Conservation (phyloP, 2,888 invertebrate species). For the Aelia acuminata region DNA sequence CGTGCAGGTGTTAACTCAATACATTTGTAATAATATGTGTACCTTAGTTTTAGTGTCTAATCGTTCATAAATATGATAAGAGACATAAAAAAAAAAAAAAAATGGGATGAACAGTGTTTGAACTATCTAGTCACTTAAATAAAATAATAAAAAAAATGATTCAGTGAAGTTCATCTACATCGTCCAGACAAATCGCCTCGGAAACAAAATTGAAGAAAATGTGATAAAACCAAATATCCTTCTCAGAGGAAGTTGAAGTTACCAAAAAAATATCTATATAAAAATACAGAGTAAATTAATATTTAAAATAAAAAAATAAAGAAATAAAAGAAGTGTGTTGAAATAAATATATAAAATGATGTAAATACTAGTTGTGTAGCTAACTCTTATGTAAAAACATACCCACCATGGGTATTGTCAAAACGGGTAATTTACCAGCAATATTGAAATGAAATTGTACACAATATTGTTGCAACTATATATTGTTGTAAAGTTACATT, state of each 20-base stretch:
- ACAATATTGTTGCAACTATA: no score
- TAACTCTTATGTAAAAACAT: background rate
- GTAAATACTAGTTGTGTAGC: conserved; percentile 19
- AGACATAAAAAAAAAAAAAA: no score
- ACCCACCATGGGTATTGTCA: background rate
- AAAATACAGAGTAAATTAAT: conserved; percentile 9
- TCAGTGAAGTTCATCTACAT: background rate
- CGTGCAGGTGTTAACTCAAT: no score
- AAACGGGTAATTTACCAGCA: conserved; percentile 38
- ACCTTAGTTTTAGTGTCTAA: no score
- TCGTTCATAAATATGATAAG: no score
- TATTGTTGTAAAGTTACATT: conserved; percentile 3
- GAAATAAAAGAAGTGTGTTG: background rate
- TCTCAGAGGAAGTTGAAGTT: background rate
- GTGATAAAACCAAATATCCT: conserved; percentile 21
- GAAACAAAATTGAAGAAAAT: background rate
- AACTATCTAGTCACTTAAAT: background rate
- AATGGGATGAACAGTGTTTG: background rate
- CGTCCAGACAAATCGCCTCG: background rate
- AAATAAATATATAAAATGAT: background rate
- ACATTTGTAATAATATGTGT: no score
- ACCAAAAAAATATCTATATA: conserved; percentile 8
- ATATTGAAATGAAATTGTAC: conserved; percentile 14
- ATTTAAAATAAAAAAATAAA: background rate
- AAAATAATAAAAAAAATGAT: background rate